phyloP scores from a whole-genome alignment of 2,113 vertebrate genomes.

The Copsychus sechellarum region DNA sequence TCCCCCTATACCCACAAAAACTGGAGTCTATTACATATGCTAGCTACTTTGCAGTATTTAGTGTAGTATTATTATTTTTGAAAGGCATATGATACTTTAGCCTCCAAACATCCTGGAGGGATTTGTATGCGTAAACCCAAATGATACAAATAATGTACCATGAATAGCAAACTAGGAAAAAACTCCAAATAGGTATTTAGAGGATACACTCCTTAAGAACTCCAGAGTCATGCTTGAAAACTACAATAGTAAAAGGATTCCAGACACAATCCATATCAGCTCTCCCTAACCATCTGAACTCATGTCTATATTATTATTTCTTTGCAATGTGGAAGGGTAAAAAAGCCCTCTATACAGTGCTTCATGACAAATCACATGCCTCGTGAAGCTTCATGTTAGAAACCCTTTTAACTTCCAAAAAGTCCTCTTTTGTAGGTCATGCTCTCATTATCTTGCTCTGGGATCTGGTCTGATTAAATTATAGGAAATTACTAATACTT shows the following conservation, averaged over 20 bases:
- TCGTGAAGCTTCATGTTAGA: constrained; percentile 58
- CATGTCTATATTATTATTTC: not conserved
- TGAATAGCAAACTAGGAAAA: not conserved
- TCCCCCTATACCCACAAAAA: not conserved
- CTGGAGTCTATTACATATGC: not conserved
- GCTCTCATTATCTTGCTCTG: constrained; percentile 76
- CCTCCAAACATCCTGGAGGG: not conserved
- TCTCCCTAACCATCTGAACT: not conserved
- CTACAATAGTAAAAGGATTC: not conserved
- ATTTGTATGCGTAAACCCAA: not conserved
- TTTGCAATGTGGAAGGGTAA: not conserved
- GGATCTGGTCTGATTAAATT: constrained; percentile 78
- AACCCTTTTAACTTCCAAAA: constrained; percentile 67
- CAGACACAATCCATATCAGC: not conserved
- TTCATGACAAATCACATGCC: constrained; percentile 57
- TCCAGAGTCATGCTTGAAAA: not conserved
- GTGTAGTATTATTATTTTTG: not conserved
- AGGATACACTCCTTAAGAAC: not conserved
- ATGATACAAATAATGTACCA: not conserved
- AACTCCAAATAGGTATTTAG: not conserved
- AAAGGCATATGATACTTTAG: not conserved
- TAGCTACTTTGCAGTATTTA: not conserved
- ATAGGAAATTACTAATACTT: constrained; percentile 77
- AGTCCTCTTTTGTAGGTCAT: constrained; percentile 74
- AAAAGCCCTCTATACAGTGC: not conserved